Conservation (phyloP, 2,113 vertebrate species). For the Grantiella picta region DNA sequence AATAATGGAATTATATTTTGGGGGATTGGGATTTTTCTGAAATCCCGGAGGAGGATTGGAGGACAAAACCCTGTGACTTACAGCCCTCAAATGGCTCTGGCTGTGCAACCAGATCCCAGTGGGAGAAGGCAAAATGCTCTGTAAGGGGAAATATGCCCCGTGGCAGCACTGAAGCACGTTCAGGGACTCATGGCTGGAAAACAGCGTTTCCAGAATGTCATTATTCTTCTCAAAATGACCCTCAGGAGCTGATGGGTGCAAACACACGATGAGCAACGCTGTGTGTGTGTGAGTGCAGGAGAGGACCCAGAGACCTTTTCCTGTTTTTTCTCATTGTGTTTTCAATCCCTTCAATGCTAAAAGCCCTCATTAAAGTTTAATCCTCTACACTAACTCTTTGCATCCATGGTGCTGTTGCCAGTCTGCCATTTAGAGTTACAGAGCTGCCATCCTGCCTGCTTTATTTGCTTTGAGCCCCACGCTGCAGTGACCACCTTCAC, state of each 20-base stretch:
- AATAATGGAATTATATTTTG: accelerated
- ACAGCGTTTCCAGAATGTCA: neutral
- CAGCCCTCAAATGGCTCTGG: accelerated
- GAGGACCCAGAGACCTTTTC: neutral
- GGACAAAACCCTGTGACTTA: neutral
- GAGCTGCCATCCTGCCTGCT: neutral
- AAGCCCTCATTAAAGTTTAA: neutral
- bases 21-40: neutral
- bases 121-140: neutral
- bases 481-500: neutral
- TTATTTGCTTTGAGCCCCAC: accelerated
- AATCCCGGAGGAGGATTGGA: neutral
- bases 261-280: accelerated
- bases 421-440: neutral
- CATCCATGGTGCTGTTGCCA: accelerated
- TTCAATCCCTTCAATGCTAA: neutral
- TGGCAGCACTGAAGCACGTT: accelerated
- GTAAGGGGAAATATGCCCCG: accelerated
- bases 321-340: neutral
- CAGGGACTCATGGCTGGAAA: neutral
- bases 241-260: accelerated
- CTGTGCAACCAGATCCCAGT: accelerated
- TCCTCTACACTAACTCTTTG: neutral
- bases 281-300: neutral
- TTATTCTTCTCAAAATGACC: neutral